Evolutionary conservation across 2,888 invertebrate species (phyloP).

Genomic region (Eumerus sabulonum): DNA sequence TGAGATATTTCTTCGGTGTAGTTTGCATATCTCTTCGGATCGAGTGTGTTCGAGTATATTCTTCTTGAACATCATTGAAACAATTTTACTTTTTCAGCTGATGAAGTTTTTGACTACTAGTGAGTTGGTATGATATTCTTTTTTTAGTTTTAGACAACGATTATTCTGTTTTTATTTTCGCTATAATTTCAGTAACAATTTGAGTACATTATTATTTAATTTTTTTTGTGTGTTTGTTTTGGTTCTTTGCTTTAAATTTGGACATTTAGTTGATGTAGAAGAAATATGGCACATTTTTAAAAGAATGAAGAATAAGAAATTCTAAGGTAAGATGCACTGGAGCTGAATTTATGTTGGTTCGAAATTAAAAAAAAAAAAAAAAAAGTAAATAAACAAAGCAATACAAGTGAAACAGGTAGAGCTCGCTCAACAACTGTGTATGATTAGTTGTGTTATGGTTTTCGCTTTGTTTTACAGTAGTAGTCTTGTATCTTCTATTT

Average conservation of each 20-base stretch:
- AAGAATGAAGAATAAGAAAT: constrained; percentile 31
- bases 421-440: constrained; percentile 10
- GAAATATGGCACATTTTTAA: constrained; percentile 49
- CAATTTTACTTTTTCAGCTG: constrained; percentile 59
- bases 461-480: constrained; percentile 5
- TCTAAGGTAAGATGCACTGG: constrained; percentile 63
- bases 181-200: constrained; percentile 66
- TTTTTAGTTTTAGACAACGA: constrained; percentile 24
- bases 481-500: constrained; percentile 1
- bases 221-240: constrained; percentile 40
- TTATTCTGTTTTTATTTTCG: constrained; percentile 58
- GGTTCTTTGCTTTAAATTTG: constrained; percentile 49
- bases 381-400: too few relatives aligned
- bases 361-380: constrained; percentile 31
- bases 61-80: neutral
- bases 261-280: constrained; percentile 63
- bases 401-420: neutral
- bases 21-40: constrained; percentile 29
- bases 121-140: constrained; percentile 55
- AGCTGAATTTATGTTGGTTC: constrained; percentile 40
- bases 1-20: constrained; percentile 13
- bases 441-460: constrained; percentile 3
- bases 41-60: constrained; percentile 47
- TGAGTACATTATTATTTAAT: constrained; percentile 24
- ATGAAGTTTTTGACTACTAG: constrained; percentile 49